Evolutionary conservation across 1,140 invertebrate genomes (phyloP), one percentile per base, ranked within the genome.

Genomic region (Brachionus rotundiformis): DNA sequence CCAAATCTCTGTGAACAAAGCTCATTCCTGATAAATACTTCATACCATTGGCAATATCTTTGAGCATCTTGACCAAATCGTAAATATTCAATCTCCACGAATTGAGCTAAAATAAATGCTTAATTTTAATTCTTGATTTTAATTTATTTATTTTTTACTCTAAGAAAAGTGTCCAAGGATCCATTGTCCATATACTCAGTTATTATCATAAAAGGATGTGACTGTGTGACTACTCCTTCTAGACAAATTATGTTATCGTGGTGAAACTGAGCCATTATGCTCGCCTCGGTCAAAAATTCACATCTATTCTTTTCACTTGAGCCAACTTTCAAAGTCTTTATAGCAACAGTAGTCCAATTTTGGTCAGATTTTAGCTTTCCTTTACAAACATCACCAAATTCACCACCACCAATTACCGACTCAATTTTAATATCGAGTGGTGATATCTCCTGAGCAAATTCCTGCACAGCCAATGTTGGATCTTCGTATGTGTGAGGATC

Each of bases 161-260:
- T 92, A 77, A 99, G 90, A 88, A 98, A 99, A 16, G 95, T 95
- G 87, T 99, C 97, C 80, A 99, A 88, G 25, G 96, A 98, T 16
- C 97, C 97, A 89, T 99, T 98, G 86, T 98, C 95, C 96, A 99
- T 99, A 86, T 95, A 99, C 88, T 99, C 97, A 27, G 96, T 99
- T 71, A 99, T 96, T 82, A 99, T 99, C 96, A 99, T 99, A 63
- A 98, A 96, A 7, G 97, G 96, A 89, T 98, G 97, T 77, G 93
- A 86, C 87, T 97, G 96, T 16, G 96, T 99, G 33, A 99, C 97
- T 31, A 99, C 97, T 33, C 98, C 98, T 90, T 99, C 95, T 6
- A 99, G 91, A 88, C 96, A 98, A 87, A 99, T 98, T 61, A 99
- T 96, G 90, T 99, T 99, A 2, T 95, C 94, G 88, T 99, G 96